phyloP scores from a whole-genome alignment of 2,113 vertebrate species.

The Heterotis niloticus region DNA sequence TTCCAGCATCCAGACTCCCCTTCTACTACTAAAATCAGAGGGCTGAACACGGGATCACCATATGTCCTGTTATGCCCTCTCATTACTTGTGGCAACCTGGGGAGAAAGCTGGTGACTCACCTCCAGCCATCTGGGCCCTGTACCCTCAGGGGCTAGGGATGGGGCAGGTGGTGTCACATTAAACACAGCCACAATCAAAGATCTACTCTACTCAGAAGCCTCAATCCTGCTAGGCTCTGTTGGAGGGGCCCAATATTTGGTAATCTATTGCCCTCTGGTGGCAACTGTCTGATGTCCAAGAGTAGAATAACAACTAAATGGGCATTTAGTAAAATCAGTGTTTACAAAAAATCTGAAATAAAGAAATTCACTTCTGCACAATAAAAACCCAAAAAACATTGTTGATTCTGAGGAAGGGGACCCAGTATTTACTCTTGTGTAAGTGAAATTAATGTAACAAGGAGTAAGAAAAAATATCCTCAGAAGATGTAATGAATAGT shows the following conservation, averaged over 20 bases:
- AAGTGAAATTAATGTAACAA: no score
- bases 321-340: no score
- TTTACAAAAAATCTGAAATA: no score
- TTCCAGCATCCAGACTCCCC: constrained; percentile 2
- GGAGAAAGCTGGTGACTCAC: constrained; percentile 29
- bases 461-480: no score
- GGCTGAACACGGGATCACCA: constrained; percentile 4
- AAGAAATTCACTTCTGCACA: background rate
- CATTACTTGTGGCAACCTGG: constrained; percentile 20
- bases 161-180: constrained; percentile 4
- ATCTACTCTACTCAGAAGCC: background rate
- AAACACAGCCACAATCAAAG: background rate
- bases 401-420: no score
- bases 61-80: constrained; percentile 5
- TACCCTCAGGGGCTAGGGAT: constrained; percentile 2
- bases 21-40: background rate
- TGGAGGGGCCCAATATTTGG: background rate
- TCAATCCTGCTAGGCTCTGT: background rate
- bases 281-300: background rate
- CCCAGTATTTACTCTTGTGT: no score
- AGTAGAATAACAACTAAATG: background rate
- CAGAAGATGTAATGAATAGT: no score
- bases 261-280: constrained; percentile 38
- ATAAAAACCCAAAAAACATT: background rate
- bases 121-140: constrained; percentile 30